Base-by-base conservation (phyloP, 2,888 invertebrate species). In the Balanococcus diminutus region DNA sequence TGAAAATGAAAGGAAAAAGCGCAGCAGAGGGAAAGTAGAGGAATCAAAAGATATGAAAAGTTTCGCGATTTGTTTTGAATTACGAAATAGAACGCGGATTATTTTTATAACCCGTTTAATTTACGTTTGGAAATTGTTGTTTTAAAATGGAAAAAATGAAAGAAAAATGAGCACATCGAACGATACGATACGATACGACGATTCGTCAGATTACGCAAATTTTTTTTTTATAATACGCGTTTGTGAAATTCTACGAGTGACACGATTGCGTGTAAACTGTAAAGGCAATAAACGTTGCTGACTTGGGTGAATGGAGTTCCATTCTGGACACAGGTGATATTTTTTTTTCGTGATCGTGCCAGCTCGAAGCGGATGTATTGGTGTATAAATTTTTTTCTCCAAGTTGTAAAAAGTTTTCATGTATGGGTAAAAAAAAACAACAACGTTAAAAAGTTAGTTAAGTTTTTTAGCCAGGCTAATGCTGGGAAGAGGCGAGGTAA, bases 101-200 rank as follows among this genome's bases (percentile, higher is more conserved):
- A 79, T 79, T 79, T 79, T 79, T 79, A 79, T 79, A 36, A 79
- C 75, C 36, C 36, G 75, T 79, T 79, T 79, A 19, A 79, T 36
- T 79, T 79, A 22, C 75, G 36, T 67, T 25, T 79, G 1, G 75
- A 79, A 79, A 79, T 79, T 79, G 61, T 61, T 61, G 22, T 79
- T 79, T 79, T 79, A 79, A 56, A 56, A 25, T 32, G 32, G 32
- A 75, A 75, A 25, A 19, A 28, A 67, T 61, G 61, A 25, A n/a
- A 19, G 8, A 67, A 67, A 67, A 67, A 28, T 67, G 22, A 56
- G 67, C 67, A 28, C 28, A 67, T 67, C 28, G n/a, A 46, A 16
- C 46, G 61, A 67, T 67, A 31, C 67, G 67, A 56, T 22, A 19
- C 51, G 51, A 51, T 51, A 22, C n/a, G n/a, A 31, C 67, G 67